phyloP scores from a whole-genome alignment of 2,113 vertebrate genomes.

The Hoplias malabaricus region DNA sequence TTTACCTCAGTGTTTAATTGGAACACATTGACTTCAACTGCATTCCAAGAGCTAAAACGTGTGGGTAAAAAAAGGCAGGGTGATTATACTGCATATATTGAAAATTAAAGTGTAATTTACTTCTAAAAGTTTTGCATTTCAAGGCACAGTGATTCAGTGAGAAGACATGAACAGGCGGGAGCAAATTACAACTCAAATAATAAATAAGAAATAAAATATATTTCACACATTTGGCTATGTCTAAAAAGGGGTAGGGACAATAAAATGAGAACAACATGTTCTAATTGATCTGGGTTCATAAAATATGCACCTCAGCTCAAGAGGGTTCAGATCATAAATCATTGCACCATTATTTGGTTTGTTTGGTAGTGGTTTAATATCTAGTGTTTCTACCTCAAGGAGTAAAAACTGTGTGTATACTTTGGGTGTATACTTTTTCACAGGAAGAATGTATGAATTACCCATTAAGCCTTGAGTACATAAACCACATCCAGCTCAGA shows the following conservation, averaged over 20 bases:
- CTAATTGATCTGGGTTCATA: background rate
- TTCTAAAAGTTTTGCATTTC: background rate
- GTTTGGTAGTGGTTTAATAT: background rate
- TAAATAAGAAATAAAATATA: background rate
- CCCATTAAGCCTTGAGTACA: background rate
- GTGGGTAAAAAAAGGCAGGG: conserved; percentile 6
- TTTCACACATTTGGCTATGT: background rate
- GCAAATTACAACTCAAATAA: background rate
- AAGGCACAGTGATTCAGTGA: conserved; percentile 34
- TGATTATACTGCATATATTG: conserved; percentile 13
- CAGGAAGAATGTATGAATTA: background rate
- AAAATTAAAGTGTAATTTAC: conserved; percentile 21
- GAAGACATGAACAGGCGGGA: background rate
- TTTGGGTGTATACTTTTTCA: background rate
- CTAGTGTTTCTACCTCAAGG: background rate
- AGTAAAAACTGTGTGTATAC: background rate
- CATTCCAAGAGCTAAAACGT: background rate
- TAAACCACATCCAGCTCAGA: background rate
- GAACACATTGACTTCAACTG: conserved; percentile 10
- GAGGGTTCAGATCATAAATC: background rate
- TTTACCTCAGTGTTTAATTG: background rate
- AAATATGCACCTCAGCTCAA: background rate
- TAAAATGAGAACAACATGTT: background rate
- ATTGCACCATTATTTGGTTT: background rate
- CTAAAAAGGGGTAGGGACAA: background rate